A percentile compares a stretch with the other conserved stretches of the same genome.
Evolutionary conservation across 2,888 invertebrate species (phyloP).

Genomic region (Antheraea assamensis): DNA sequence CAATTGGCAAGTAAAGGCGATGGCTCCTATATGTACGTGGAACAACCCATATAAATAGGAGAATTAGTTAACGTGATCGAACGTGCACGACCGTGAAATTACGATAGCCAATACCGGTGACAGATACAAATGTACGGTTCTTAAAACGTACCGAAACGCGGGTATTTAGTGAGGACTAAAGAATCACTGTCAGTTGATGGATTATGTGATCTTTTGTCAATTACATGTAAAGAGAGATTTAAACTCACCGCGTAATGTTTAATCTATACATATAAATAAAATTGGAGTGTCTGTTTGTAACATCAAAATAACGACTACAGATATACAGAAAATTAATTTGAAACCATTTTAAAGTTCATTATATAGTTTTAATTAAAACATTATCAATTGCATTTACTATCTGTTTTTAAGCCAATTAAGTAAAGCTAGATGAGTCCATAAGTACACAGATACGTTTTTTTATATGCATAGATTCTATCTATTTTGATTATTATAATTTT

Average conservation of each 20-base stretch:
- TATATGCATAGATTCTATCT: no score
- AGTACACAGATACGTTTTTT: no score
- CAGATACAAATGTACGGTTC: slow-evolving; percentile 41
- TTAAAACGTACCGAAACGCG: background rate
- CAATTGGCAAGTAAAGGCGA: background rate
- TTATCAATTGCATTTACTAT: no score
- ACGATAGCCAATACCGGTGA: slow-evolving; percentile 44
- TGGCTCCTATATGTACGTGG: background rate
- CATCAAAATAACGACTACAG: no score
- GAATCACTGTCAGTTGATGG: slow-evolving; percentile 18
- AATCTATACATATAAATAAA: no score
- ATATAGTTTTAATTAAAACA: no score
- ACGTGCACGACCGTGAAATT: slow-evolving; percentile 32
- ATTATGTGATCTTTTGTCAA: slow-evolving; percentile 8
- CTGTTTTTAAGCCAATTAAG: no score
- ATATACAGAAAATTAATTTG: no score
- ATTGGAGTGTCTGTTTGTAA: no score
- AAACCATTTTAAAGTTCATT: no score
- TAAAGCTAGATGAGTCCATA: no score
- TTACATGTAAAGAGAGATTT: slow-evolving; percentile 7
- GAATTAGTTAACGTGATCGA: slow-evolving; percentile 6
- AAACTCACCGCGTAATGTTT: background rate
- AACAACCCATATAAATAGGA: background rate
- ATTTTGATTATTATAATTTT: no score
- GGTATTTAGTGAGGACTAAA: background rate